Evolutionary conservation across 2,113 vertebrate species (phyloP).

Genomic region (Myotis lucifugus): DNA sequence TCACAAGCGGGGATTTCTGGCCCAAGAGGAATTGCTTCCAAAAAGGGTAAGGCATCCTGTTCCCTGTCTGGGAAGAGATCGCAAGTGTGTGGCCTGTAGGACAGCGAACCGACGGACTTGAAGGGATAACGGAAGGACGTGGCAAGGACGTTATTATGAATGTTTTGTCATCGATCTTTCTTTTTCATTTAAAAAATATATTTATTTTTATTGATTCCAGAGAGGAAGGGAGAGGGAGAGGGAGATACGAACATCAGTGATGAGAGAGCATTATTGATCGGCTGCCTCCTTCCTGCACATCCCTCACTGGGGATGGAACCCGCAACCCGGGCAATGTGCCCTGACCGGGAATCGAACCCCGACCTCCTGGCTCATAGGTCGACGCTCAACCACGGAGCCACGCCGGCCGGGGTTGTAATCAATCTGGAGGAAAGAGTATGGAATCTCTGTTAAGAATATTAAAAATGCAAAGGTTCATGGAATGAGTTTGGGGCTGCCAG

Average conservation of each 20-base stretch:
- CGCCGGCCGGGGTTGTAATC: not conserved
- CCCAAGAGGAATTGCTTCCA: conserved; percentile 94
- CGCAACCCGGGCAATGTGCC: too few relatives aligned
- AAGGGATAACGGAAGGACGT: not conserved
- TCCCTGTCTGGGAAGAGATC: not conserved
- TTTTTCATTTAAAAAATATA: too few relatives aligned
- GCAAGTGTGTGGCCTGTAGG: not conserved
- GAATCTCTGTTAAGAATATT: not conserved
- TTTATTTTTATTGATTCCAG: too few relatives aligned
- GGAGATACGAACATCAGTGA: too few relatives aligned
- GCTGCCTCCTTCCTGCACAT: too few relatives aligned
- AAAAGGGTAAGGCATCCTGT: conserved; percentile 90
- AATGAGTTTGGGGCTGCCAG: not conserved
- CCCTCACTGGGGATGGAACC: too few relatives aligned
- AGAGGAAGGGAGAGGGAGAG: too few relatives aligned
- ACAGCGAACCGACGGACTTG: not conserved
- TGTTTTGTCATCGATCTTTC: not conserved
- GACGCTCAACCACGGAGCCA: too few relatives aligned
- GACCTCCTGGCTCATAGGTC: too few relatives aligned
- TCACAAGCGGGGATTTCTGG: conserved; percentile 96
- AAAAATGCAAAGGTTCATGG: not conserved
- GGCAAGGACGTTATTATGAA: not conserved
- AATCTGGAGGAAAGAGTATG: not conserved
- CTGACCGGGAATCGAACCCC: too few relatives aligned
- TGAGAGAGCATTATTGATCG: too few relatives aligned